phyloP scores from a whole-genome alignment of 2,113 vertebrate species.

The Zapus hudsonius region DNA sequence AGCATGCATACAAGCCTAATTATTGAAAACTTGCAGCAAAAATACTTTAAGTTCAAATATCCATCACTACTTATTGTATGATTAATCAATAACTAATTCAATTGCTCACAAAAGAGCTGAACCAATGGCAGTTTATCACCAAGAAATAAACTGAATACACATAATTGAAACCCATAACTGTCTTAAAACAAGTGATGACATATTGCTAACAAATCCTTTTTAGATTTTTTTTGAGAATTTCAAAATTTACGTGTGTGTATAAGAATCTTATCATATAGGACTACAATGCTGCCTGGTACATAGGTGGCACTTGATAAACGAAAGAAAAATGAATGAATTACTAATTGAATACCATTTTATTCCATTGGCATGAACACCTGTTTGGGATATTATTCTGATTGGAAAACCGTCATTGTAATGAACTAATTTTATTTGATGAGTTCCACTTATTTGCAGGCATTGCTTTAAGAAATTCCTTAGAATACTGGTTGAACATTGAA shows the following conservation, averaged over 20 bases:
- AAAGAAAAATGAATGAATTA: neutral
- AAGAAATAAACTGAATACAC: neutral
- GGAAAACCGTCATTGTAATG: neutral
- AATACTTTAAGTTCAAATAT: neutral
- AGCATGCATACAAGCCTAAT: neutral
- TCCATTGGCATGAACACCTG: neutral
- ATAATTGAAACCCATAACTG: neutral
- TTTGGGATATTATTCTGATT: neutral
- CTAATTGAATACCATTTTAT: neutral
- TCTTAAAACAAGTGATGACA: neutral
- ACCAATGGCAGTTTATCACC: slow-evolving; percentile 11
- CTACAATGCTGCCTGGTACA: neutral
- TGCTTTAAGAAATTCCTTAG: neutral
- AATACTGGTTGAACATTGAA: neutral
- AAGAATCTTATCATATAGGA: neutral
- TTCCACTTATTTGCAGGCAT: neutral
- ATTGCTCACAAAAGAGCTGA: slow-evolving; percentile 36
- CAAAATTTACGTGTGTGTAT: neutral
- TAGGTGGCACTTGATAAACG: neutral
- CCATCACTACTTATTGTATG: neutral
- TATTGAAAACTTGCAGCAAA: neutral
- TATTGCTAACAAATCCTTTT: slow-evolving; percentile 28
- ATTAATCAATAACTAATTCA: slow-evolving; percentile 49
- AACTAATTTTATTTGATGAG: neutral
- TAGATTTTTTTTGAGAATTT: slow-evolving; percentile 39